These are phyloP conservation scores for Alcis repandata DNA, from an alignment of 2,888 invertebrate species.

Conservation along the genomic window DNA sequence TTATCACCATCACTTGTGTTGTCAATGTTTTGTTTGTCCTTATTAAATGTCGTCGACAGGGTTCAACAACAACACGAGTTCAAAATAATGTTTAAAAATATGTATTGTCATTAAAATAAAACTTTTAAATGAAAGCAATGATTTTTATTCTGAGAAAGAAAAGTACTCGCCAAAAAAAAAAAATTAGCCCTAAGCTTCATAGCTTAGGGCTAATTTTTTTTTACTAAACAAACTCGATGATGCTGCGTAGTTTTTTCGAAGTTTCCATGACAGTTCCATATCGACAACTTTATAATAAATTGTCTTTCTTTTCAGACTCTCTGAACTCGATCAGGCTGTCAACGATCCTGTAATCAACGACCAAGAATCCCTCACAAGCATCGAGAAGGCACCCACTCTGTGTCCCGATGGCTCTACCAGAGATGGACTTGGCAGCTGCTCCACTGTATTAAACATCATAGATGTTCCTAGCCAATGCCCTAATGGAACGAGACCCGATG, in stretches of 20 bases:
- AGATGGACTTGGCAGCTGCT: not conserved
- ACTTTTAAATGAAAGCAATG: no score
- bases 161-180: no score
- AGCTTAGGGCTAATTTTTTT: no score
- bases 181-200: no score
- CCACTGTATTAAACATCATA: conserved; percentile 16
- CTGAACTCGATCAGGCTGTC: conserved; percentile 12
- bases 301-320: conserved; percentile 12
- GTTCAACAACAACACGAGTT: not conserved
- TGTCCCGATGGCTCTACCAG: not conserved
- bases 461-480: conserved; percentile 41
- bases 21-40: conserved; percentile 4
- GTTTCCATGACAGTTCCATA: no score
- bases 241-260: no score
- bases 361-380: not conserved
- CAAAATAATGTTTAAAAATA: no score
- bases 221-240: no score
- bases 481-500: conserved; percentile 36
- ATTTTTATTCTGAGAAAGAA: no score
- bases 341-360: not conserved
- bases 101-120: no score
- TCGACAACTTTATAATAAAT: no score
- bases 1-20: conserved; percentile 1
- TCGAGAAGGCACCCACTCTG: not conserved
- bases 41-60: not conserved